Base-by-base conservation (phyloP, 1,140 invertebrate genomes). In the Ganaspis sp. region DNA sequence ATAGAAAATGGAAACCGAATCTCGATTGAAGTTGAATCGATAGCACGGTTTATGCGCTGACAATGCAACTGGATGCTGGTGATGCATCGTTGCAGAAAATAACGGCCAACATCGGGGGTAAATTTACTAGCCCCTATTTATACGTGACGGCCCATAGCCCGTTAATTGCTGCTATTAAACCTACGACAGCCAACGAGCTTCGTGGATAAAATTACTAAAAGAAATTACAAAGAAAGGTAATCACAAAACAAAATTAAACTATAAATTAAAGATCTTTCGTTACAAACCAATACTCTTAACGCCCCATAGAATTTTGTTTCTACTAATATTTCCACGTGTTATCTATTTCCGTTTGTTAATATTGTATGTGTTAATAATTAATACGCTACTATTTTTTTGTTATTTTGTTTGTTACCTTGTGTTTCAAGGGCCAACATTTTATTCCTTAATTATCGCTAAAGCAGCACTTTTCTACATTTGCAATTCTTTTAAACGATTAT, bases 11-110 rank as follows among this genome's bases (percentile, higher is more conserved):
- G 11, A 64, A 64, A 64, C 23, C 58, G 23, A 29, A 64, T 64
- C 11, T 29, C 58, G 58, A 64, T 64, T 64, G 11, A 34, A 64
- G 58, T n/a, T 29, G 15, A 64, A 64, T 64, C 26, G 58, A 64
- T 64, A 64, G 58, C 58, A 34, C 26, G 58, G 58, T 64, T 64
- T 64, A 64, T 64, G 58, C 58, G 58, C 58, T 64, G 58, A 64
- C 58, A 64, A 29, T 64, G 58, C 58, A 64, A 64, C 58, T 64
- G 58, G 58, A 64, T 29, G 58, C 26, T 29, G 26, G 26, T 64
- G 23, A 64, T 6, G 58, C 26, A 64, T 64, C 58, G 58, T 64
- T 64, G 58, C 58, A 64, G 58, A 64, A 64, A 64, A 34, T 64
- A 64, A 64, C 26, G 58, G 58, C 23, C 23, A 34, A 23, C 58